Evolutionary conservation across 2,797 vertebrate species (phyloP), one percentile per base, ranked within the genome.

Genomic region (Morelia viridis): DNA sequence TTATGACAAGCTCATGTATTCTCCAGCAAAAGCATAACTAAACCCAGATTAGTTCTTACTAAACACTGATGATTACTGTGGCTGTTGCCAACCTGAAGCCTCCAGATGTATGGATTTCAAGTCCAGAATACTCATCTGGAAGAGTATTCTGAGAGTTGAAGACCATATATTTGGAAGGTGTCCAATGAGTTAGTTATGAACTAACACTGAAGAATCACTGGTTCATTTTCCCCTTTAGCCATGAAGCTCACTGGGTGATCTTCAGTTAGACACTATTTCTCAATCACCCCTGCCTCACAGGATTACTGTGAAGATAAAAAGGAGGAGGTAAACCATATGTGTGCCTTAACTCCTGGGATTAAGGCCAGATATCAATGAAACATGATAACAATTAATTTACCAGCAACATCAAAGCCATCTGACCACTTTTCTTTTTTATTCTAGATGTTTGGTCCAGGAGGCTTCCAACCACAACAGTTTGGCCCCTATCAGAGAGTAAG

Each of bases 401-500:
- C 31, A 35, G 12, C 53, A 86, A 76, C 4, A 26, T 3, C 3
- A 76, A 53, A 76, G 15, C 8, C 13, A 92, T n/a, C 17, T n/a
- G 5, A n/a, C n/a, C 41, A 3, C 57, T 90, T 86, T 93, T 94
- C 87, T 91, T 88, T 68, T 87, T 22, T 88, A 80, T 65, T 87
- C 62, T 26, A 92, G 91, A 4, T 87, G 57, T 94, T 60, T 62
- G 90, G 80, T 10, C 61, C 95, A 80, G 87, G 94, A 94, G 65
- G 6, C 41, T 92, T 96, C 24, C 92, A 91, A 28, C 46, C 24
- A 91, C 57, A 64, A 60, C 87, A 35, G 17, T 93, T 94, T 2
- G 50, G 89, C 10, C 89, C n/a, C 35, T 88, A 94, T 93, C 84
- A 91, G 86, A 19, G 19, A 13, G 1, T 94, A 92, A 93, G 84